A percentile compares a stretch with the other conserved stretches of the same genome.
phyloP scores from a whole-genome alignment of 2,888 invertebrate species.

The Ectemnius lituratus region DNA sequence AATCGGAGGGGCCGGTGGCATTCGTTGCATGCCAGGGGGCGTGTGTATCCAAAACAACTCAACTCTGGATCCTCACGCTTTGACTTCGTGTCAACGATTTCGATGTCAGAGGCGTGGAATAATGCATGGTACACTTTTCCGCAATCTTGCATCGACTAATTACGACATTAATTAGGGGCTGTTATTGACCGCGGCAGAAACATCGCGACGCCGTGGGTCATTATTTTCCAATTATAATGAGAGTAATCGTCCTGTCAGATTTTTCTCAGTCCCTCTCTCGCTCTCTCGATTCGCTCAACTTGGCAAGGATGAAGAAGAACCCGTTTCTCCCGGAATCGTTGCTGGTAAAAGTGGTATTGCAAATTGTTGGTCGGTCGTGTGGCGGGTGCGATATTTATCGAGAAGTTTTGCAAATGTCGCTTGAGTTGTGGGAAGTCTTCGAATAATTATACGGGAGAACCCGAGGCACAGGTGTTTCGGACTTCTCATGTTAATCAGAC shows the following conservation, averaged over 20 bases:
- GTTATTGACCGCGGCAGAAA: slow-evolving; percentile 2
- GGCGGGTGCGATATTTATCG: slow-evolving; percentile 35
- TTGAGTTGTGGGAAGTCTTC: slow-evolving; percentile 27
- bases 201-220: not conserved
- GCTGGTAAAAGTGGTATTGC: not conserved
- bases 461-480: slow-evolving; percentile 72
- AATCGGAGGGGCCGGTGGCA: too few species aligned
- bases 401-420: slow-evolving; percentile 35
- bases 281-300: not conserved
- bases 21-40: too few species aligned
- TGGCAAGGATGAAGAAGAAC: not conserved
- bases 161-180: not conserved
- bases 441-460: slow-evolving; percentile 55
- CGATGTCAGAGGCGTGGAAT: not conserved
- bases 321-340: not conserved
- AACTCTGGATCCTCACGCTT: too few species aligned
- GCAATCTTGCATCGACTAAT: slow-evolving; percentile 2
- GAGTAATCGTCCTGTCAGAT: not conserved
- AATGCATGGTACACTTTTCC: not conserved
- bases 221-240: slow-evolving; percentile 7
- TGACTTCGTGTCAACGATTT: not conserved
- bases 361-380: slow-evolving; percentile 15
- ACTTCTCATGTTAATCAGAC: slow-evolving; percentile 73
- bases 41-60: too few species aligned
- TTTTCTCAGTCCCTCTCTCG: not conserved